A percentile compares a stretch with the other conserved stretches of the same genome.
These are phyloP conservation scores for Mantis religiosa DNA, from an alignment of 2,888 invertebrate species.

Conservation along the genomic window DNA sequence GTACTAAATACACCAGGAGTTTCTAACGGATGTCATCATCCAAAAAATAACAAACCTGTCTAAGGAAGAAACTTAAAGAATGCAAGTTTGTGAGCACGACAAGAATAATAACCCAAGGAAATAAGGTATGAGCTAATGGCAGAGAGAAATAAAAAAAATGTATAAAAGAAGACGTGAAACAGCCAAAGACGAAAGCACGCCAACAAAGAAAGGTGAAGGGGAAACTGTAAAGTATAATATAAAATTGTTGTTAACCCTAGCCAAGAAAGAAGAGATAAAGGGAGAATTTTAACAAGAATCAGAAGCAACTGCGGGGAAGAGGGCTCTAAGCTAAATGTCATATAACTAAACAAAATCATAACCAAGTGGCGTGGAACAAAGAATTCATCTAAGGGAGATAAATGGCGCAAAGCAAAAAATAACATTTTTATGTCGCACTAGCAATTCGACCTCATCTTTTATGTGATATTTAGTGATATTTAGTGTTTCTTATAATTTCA, in stretches of 20 bases:
- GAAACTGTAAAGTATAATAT: not conserved
- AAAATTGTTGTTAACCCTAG: not conserved
- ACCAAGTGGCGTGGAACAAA: no score
- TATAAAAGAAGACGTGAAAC: not conserved
- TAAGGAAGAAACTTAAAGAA: not conserved
- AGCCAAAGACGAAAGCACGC: not conserved
- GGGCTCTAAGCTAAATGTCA: no score
- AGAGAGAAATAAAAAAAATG: not conserved
- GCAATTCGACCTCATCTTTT: no score
- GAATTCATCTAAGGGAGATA: no score
- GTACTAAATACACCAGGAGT: not conserved
- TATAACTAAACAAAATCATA: no score
- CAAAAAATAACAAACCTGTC: not conserved
- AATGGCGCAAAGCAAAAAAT: no score
- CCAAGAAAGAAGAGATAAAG: not conserved
- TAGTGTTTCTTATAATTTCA: no score
- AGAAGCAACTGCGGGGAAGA: no score
- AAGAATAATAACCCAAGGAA: not conserved
- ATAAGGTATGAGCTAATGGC: not conserved
- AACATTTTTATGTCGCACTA: no score
- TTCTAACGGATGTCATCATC: not conserved
- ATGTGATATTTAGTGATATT: no score
- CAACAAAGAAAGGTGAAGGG: not conserved
- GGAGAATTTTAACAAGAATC: not conserved
- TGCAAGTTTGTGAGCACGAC: not conserved